Conservation (phyloP, 2,888 invertebrate species). For the Ganaspis brasiliensis region DNA sequence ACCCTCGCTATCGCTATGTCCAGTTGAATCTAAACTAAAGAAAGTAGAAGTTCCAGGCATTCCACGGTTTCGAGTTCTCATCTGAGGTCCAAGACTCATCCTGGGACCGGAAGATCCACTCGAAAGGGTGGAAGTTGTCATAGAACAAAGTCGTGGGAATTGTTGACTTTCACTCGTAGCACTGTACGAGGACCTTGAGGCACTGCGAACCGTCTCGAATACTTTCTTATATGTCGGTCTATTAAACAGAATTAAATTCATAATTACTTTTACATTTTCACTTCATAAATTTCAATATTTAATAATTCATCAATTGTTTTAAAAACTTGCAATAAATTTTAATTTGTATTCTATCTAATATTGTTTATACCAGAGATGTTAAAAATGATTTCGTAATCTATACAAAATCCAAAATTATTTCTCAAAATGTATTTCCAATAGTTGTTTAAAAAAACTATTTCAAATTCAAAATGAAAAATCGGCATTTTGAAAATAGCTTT, state of each 20-base stretch:
- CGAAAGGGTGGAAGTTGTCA: constrained; percentile 80
- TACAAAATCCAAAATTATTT: no score
- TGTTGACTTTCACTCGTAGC: constrained; percentile 72
- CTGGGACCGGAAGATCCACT: constrained; percentile 81
- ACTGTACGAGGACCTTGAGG: constrained; percentile 83
- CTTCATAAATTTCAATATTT: constrained; percentile 6
- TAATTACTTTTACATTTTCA: background rate
- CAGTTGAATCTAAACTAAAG: constrained; percentile 83
- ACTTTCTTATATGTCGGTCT: constrained; percentile 93
- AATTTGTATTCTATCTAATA: no score
- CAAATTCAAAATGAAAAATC: no score
- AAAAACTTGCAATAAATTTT: no score
- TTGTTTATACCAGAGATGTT: no score
- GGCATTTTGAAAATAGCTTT: no score
- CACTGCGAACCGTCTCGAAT: constrained; percentile 94
- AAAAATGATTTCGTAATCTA: no score
- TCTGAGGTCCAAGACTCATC: constrained; percentile 82
- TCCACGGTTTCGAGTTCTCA: constrained; percentile 74
- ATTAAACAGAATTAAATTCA: constrained; percentile 54
- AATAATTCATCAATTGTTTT: no score
- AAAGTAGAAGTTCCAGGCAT: constrained; percentile 79
- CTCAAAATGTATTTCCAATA: no score
- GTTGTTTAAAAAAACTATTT: no score
- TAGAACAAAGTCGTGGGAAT: constrained; percentile 78
- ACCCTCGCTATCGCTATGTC: constrained; percentile 83